Conservation (phyloP, 1,140 invertebrate species). For the Heliconius hewitsoni region DNA sequence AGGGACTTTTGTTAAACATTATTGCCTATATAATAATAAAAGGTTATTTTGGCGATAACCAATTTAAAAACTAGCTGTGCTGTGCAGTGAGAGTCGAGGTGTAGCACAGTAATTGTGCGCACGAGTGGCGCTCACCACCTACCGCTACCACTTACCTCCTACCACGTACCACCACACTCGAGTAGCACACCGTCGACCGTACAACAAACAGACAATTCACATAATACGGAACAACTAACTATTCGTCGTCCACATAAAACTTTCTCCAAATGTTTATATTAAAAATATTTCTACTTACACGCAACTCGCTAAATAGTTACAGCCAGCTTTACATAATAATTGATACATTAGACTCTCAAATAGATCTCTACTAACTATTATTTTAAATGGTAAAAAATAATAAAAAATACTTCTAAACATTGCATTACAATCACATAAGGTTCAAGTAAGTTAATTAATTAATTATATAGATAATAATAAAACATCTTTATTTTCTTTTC, state of each 20-base stretch:
- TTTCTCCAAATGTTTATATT: slow-evolving; percentile 81
- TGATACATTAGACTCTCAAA: slow-evolving; percentile 82
- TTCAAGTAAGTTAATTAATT: slow-evolving; percentile 73
- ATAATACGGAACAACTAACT: slow-evolving; percentile 75
- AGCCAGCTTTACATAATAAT: slow-evolving; percentile 81
- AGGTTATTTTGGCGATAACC: slow-evolving; percentile 75
- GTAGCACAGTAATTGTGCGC: slow-evolving; percentile 65
- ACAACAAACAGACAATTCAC: slow-evolving; percentile 69
- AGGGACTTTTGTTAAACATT: slow-evolving; percentile 80
- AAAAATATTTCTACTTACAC: slow-evolving; percentile 80
- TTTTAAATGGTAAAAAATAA: slow-evolving; percentile 80
- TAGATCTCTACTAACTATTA: slow-evolving; percentile 81
- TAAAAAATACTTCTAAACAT: slow-evolving; percentile 82
- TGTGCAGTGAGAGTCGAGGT: slow-evolving; percentile 74
- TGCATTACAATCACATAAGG: slow-evolving; percentile 82
- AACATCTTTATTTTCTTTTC: slow-evolving; percentile 66
- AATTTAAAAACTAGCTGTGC: slow-evolving; percentile 76
- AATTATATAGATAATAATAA: slow-evolving; percentile 78
- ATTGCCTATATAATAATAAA: slow-evolving; percentile 76
- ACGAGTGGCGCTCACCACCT: slow-evolving; percentile 61
- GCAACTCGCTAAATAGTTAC: slow-evolving; percentile 80
- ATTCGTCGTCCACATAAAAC: slow-evolving; percentile 80
- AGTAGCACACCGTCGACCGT: slow-evolving; percentile 49
- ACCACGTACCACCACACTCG: slow-evolving; percentile 20
- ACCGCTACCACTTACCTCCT: slow-evolving; percentile 20